Evolutionary conservation across 1,140 invertebrate species (phyloP).

Genomic region (Sipha flava): DNA sequence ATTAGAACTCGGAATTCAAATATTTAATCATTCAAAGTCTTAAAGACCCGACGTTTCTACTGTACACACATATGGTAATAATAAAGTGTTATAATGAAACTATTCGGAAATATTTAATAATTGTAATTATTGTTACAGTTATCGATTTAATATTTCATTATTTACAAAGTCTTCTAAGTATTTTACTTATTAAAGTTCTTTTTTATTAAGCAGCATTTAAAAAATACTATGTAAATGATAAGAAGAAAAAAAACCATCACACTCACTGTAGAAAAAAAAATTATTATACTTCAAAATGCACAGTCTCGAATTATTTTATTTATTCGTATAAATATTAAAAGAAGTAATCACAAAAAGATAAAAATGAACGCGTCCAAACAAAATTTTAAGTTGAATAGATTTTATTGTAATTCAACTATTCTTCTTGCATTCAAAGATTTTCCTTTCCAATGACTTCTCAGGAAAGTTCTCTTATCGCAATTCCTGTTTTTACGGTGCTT

Average conservation of each 20-base stretch:
- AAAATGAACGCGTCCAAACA: neutral
- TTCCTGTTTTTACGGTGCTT: neutral
- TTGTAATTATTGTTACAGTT: too few species aligned
- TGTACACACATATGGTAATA: neutral
- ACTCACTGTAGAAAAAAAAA: too few species aligned
- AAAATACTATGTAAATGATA: too few species aligned
- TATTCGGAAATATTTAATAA: too few species aligned
- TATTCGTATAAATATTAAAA: neutral
- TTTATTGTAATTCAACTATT: neutral
- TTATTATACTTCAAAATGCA: too few species aligned
- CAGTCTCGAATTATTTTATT: too few species aligned
- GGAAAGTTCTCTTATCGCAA: neutral
- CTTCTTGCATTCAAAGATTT: neutral
- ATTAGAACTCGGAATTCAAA: neutral
- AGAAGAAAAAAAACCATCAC: too few species aligned
- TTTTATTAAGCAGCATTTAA: too few species aligned
- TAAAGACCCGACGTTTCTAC: neutral
- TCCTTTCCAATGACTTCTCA: neutral
- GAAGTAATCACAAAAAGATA: neutral
- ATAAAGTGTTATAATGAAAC: too few species aligned
- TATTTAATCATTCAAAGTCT: neutral
- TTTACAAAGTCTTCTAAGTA: too few species aligned
- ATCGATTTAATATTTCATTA: too few species aligned
- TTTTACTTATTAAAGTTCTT: too few species aligned
- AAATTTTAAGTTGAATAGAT: neutral